These are phyloP conservation scores for Manis pentadactyla DNA, from an alignment of 2,797 vertebrate species.

Conservation along the genomic window DNA sequence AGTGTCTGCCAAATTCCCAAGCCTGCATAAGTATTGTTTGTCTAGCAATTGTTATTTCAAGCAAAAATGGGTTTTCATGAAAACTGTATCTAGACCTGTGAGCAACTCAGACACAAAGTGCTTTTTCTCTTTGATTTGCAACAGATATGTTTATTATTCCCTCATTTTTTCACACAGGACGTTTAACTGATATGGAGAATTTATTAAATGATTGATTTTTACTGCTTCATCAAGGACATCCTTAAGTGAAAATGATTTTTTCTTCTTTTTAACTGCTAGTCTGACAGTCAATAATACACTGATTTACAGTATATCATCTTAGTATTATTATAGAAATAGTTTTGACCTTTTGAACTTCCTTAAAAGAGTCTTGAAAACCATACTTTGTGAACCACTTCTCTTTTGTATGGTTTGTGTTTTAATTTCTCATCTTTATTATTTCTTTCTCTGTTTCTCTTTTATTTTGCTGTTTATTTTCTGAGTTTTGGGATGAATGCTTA, in stretches of 20 bases:
- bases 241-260: slow-evolving; percentile 2
- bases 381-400: neutral
- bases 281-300: neutral
- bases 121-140: neutral
- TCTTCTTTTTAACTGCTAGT: neutral
- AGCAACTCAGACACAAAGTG: neutral
- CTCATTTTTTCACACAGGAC: neutral
- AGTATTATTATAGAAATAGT: neutral
- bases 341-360: neutral
- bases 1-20: neutral
- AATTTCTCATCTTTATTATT: neutral
- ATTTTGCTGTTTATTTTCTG: slow-evolving; percentile 12
- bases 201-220: neutral
- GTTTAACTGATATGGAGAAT: neutral
- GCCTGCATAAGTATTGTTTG: neutral
- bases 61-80: neutral
- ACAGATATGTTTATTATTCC: neutral
- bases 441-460: neutral
- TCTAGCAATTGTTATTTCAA: neutral
- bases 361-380: neutral
- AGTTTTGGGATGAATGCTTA: neutral
- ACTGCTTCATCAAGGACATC: neutral
- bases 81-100: neutral
- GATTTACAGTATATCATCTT: neutral
- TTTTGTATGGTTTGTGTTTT: neutral